Base-by-base conservation (phyloP, 2,797 vertebrate genomes). In the Phoeniculus purpureus region DNA sequence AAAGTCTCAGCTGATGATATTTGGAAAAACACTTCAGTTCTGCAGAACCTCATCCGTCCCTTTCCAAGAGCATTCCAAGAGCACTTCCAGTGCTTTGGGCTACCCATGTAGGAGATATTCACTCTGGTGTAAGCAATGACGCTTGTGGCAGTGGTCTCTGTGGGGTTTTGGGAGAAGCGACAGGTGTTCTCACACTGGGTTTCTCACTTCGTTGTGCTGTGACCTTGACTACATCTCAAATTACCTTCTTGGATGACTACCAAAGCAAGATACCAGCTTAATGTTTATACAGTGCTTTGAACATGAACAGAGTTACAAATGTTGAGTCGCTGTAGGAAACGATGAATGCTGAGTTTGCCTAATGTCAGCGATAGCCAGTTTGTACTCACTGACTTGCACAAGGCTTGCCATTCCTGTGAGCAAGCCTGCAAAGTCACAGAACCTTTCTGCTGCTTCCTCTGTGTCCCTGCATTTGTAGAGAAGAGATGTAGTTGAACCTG, bases 51-150 rank as follows among this genome's bases (percentile, higher is more conserved):
- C 31, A 27, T 74, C 48, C 20, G 71, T 70, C 27, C 20, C 20
- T 68, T 87, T 74, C 51, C 59, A 29, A 56, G 48, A 50, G 22
- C 0, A 0, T 4, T 76, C 29, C 68, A 18, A 32, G 47, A 64
- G 55, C 23, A 52, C 5, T 21, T 60, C 23, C 29, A 2, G 2
- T 72, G 50, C 56, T 84, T 61, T 59, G 45, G 65, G 1, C 54
- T 58, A 4, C 22, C 54, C 0, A 0, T 52, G 50, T 58, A 67
- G 80, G 54, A 62, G 54, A 7, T 65, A 13, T 23, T 52, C 0
- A 0, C 54, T 4, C 21, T 40, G 23, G 18, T 26, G 72, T 54
- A 40, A 71, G 58, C 66, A 72, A 29, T 22, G 60, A 4, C 58
- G 2, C 27, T 29, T 9, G 3, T 90, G 68, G n/a, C 56, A 21